These are phyloP conservation scores for Crotalus helleri DNA, from an alignment of 2,113 vertebrate genomes.

Conservation along the genomic window DNA sequence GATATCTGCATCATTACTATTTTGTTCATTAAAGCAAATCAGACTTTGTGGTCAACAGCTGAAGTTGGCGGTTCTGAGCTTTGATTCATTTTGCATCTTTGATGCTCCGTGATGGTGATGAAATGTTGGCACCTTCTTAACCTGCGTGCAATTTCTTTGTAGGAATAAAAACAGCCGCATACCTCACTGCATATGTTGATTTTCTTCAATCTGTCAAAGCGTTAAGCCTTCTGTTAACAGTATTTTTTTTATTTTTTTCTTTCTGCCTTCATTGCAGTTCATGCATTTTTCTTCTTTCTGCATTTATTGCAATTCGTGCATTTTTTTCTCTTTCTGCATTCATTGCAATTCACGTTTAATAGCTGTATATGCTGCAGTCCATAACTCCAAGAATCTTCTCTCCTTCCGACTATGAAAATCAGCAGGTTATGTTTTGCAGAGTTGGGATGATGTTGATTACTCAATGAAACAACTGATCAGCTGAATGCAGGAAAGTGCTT, in stretches of 20 bases:
- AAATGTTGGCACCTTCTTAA: not conserved
- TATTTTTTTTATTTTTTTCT: not conserved
- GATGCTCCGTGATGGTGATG: not conserved
- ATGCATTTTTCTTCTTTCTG: not conserved
- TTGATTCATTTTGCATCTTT: not conserved
- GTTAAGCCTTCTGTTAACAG: not conserved
- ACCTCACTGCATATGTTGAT: not conserved
- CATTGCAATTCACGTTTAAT: not conserved
- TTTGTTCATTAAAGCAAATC: not conserved
- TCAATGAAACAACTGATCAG: slow-evolving; percentile 60
- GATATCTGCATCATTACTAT: not conserved
- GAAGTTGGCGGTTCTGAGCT: not conserved
- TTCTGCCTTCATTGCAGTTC: not conserved
- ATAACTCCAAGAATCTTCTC: slow-evolving; percentile 64
- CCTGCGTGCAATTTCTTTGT: not conserved
- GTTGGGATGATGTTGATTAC: slow-evolving; percentile 64
- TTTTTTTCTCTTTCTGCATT: not conserved
- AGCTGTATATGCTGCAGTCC: slow-evolving; percentile 63
- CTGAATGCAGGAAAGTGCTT: slow-evolving; percentile 81
- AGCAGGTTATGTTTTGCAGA: slow-evolving; percentile 73
- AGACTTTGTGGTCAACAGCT: not conserved
- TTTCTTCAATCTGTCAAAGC: not conserved
- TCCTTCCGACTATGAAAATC: slow-evolving; percentile 83
- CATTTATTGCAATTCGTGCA: not conserved
- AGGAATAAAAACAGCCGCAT: not conserved